Evolutionary conservation across 2,113 vertebrate genomes (phyloP), one percentile per base, ranked within the genome.

Genomic region (Sisor rabdophorus): DNA sequence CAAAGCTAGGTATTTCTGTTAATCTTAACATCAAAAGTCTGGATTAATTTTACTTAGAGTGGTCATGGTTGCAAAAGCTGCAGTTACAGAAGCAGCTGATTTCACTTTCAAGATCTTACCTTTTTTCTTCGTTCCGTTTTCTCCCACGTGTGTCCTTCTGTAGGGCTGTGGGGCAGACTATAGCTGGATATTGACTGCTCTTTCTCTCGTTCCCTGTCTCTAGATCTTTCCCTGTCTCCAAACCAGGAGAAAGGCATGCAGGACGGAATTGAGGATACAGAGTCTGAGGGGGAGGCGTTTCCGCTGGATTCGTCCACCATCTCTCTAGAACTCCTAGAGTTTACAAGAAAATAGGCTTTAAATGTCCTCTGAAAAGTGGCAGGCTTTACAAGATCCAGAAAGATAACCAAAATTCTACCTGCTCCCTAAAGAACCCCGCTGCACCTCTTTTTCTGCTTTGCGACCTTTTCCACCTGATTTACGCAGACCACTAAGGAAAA

Each of bases 211-310:
- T 67, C 78, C 59, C 53, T 67, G 11, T 77, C 86, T n/a, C 87
- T 86, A 17, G 87, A 93, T 72, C 91, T 89, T 68, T 92, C 93
- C 78, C 89, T 89, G 80, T 95, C 94, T 28, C 93, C 91, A 69
- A 96, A 96, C 94, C 94, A 95, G 81, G 93, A 91, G 74, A 96
- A 95, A 53, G 93, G 94, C 89, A 96, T 91, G 76, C 95, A 96
- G 20, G 94, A 94, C 48, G 94, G 94, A 80, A 91, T 90, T 52
- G 95, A 93, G 53, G 91, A 91, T 75, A 94, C 78, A 0, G 94
- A 95, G 79, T 91, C 92, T 0, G 94, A 91, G 2, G 92, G 91
- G 76, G 93, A 94, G 0, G 91, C 81, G 59, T 89, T 91, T 70
- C 91, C 88, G 69, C 83, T 76, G 0, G 89, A 89, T 47, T 92